These are phyloP conservation scores for Lasioglossum oenotherae DNA, from an alignment of 2,888 invertebrate species.

Conservation along the genomic window DNA sequence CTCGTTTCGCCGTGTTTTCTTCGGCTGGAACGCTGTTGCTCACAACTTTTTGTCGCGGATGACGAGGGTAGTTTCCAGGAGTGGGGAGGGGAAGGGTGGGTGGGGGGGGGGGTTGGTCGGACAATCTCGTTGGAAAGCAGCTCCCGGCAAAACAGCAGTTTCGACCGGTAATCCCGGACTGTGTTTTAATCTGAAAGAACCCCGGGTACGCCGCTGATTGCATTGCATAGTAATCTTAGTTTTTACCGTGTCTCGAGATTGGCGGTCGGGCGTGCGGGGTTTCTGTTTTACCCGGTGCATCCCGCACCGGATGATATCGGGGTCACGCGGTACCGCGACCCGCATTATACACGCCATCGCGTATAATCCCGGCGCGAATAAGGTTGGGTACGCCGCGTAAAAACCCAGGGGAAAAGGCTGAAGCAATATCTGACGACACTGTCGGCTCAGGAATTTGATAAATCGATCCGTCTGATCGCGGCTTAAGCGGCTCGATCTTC, in stretches of 20 bases:
- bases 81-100: not conserved
- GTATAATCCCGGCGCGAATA: constrained; percentile 68
- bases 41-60: constrained; percentile 42
- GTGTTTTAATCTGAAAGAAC: constrained; percentile 77
- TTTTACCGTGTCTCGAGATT: constrained; percentile 78
- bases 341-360: constrained; percentile 73
- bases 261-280: constrained; percentile 48
- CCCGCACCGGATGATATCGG: constrained; percentile 58
- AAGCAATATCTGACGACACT: constrained; percentile 60
- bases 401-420: constrained; percentile 27
- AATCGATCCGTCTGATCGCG: constrained; percentile 57
- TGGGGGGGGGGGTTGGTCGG: constrained; percentile 1
- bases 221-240: constrained; percentile 82
- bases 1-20: constrained; percentile 30
- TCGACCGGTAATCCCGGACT: constrained; percentile 72
- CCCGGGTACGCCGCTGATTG: constrained; percentile 75
- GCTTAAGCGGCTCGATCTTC: not conserved
- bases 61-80: not conserved
- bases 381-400: constrained; percentile 26
- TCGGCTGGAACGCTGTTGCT: constrained; percentile 11
- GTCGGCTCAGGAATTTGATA: constrained; percentile 57
- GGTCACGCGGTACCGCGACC: constrained; percentile 64
- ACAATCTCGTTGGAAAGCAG: constrained; percentile 61
- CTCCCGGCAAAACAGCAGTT: constrained; percentile 71
- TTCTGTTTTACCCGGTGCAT: constrained; percentile 38